A percentile compares a stretch with the other conserved stretches of the same genome.
Evolutionary conservation across 2,113 vertebrate genomes (phyloP).

Genomic region (Anhinga anhinga): DNA sequence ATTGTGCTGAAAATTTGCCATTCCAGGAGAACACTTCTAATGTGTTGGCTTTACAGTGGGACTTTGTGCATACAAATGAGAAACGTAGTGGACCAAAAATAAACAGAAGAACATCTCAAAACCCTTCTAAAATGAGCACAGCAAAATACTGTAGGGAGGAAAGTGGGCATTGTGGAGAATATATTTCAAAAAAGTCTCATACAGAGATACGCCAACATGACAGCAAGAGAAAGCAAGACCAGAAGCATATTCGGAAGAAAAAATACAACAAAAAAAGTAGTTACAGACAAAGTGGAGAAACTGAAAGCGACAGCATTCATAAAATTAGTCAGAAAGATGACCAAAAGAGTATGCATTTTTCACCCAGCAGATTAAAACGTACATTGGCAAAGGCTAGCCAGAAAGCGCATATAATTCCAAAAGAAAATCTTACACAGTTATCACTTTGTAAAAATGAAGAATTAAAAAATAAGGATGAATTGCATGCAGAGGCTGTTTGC

Average conservation of each 20-base stretch:
- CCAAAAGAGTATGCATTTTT: slow-evolving; percentile 4
- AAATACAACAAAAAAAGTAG: not conserved
- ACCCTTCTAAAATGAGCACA: slow-evolving; percentile 23
- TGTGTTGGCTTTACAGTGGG: not conserved
- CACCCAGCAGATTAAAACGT: not conserved
- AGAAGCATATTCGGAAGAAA: not conserved
- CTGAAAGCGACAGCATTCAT: not conserved
- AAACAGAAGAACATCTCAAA: slow-evolving; percentile 19
- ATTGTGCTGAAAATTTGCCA: not conserved
- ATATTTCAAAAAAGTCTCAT: not conserved
- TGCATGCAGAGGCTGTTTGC: not conserved
- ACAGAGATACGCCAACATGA: not conserved
- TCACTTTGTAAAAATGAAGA: not conserved
- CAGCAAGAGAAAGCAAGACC: not conserved
- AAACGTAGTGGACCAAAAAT: not conserved
- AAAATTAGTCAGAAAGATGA: not conserved
- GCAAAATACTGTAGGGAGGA: not conserved
- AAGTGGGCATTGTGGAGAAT: not conserved
- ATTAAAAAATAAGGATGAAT: not conserved
- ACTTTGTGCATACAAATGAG: not conserved
- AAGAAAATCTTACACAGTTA: not conserved
- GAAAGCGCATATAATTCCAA: not conserved
- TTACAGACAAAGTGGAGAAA: not conserved
- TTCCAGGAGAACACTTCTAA: not conserved
- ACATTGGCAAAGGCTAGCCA: not conserved